Evolutionary conservation across 2,113 vertebrate genomes (phyloP), one percentile per base, ranked within the genome.

Genomic region (Seriola rivoliana): DNA sequence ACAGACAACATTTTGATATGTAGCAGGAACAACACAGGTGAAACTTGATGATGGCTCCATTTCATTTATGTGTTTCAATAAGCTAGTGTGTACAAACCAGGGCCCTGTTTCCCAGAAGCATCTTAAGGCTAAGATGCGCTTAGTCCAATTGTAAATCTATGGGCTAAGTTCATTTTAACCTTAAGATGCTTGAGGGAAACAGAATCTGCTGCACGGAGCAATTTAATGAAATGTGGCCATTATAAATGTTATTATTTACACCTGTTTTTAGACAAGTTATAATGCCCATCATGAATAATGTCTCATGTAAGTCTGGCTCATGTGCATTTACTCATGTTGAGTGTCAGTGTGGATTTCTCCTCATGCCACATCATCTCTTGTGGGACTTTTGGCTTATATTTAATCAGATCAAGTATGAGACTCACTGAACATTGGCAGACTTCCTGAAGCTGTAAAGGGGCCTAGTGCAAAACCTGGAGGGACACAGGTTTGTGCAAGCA

Each of bases 381-480:
- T 55, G 69, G 67, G 71, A 76, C 71, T 66, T 81, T 59, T 77
- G 75, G 63, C 67, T 81, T 72, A 14, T 85, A 78, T 88, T 83
- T 80, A 87, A 87, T 85, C 73, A 84, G 82, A 88, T 85, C 60
- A 84, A 78, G 71, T 81, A 36, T 74, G 65, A 50, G 60, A 71
- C 84, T 75, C 78, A 87, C 77, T 86, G 67, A 75, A 38, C 79
- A 69, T 50, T 91, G 82, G 82, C 88, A 84, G 82, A 69, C 59
- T 68, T 81, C 85, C 85, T 81, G 6, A 64, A 69, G 86, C 80
- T 75, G 75, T 88, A 78, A 90, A 87, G 79, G 32, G 84, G 67
- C 64, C 34, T 40, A 8, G 59, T 70, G 74, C 48, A 71, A 74
- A 87, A 84, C 48, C 68, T 75, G 29, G 50, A 68, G 66, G 60